Evolutionary conservation across 1,140 invertebrate species (phyloP), one percentile per base, ranked within the genome.

Genomic region (Mya arenaria): DNA sequence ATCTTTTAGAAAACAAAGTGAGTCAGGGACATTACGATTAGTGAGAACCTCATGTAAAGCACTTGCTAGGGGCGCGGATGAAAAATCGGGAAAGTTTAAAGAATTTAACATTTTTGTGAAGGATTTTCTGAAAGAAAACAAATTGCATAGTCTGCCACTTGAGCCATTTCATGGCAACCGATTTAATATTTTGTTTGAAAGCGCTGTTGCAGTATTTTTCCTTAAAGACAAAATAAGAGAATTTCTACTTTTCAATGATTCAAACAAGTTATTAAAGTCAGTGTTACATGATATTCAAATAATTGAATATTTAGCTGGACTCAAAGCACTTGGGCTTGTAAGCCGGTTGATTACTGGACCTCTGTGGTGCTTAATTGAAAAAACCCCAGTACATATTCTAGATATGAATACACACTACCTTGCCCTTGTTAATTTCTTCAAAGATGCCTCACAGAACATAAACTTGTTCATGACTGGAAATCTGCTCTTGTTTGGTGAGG

Each of bases 401-500:
- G 75, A 72, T 5, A 84, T 84, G 82, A 84, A 84, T 58, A 19
- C 4, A 41, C 65, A 79, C 6, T 84, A 84, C n/a, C 82, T 77
- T 19, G 23, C 58, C 23, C 36, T 73, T 10, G 68, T 73, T 25
- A 63, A 30, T 37, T 84, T 58, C 66, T 48, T 84, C 13, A 41
- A 84, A 48, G 48, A 83, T 72, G 73, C 65, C 4, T 48, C 36
- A 6, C 17, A 5, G 3, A 82, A 82, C 39, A 28, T 68, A 28
- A 37, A 68, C 15, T 30, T 17, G 32, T 77, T 77, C 41, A 83
- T 83, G 72, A 6, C 19, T 58, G 72, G 72, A 25, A 41, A 83
- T 28, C 8, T 83, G 0, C 25, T 36, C 30, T 36, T 58, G 37
- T 77, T 69, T 63, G 66, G 68, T 28, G 55, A 36, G 23, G 37